Percentiles rank a stretch among this genome's conserved stretches.
phyloP scores from a whole-genome alignment of 2,888 invertebrate genomes.

The Dryomyza anilis region DNA sequence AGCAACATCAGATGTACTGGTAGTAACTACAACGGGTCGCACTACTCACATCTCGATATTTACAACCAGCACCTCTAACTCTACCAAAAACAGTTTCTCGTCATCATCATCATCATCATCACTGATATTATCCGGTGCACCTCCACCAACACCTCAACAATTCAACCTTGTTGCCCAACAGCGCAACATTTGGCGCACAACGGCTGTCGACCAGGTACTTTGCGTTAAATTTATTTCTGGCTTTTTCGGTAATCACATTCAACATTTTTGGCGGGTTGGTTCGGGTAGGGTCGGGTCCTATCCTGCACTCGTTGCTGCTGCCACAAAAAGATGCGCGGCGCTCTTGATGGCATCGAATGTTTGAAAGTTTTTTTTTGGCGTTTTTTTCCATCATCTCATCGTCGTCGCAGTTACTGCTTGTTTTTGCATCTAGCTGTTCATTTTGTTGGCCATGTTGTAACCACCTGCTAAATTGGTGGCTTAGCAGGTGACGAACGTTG shows the following conservation, averaged over 20 bases:
- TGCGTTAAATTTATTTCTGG: conserved; percentile 20
- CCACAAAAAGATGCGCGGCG: too few species aligned
- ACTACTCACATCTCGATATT: not conserved
- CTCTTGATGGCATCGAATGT: too few species aligned
- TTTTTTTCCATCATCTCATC: too few species aligned
- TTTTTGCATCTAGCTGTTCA: not conserved
- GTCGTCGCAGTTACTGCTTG: not conserved
- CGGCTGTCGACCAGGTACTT: conserved; percentile 11
- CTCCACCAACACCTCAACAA: not conserved
- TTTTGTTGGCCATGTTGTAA: not conserved
- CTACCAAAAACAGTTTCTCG: too few species aligned
- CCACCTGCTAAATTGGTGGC: conserved; percentile 16
- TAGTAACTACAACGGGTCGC: not conserved
- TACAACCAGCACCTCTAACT: too few species aligned
- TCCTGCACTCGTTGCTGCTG: too few species aligned
- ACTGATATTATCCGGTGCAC: not conserved
- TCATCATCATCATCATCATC: too few species aligned
- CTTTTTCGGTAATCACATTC: conserved; percentile 23
- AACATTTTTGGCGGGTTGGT: too few species aligned
- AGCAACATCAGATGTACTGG: not conserved
- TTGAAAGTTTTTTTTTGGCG: too few species aligned
- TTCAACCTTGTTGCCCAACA: not conserved
- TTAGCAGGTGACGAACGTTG: conserved; percentile 20
- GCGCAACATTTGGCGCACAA: not conserved
- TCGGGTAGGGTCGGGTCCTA: too few species aligned